phyloP scores from a whole-genome alignment of 2,888 invertebrate species.

The Lasiommata megera region DNA sequence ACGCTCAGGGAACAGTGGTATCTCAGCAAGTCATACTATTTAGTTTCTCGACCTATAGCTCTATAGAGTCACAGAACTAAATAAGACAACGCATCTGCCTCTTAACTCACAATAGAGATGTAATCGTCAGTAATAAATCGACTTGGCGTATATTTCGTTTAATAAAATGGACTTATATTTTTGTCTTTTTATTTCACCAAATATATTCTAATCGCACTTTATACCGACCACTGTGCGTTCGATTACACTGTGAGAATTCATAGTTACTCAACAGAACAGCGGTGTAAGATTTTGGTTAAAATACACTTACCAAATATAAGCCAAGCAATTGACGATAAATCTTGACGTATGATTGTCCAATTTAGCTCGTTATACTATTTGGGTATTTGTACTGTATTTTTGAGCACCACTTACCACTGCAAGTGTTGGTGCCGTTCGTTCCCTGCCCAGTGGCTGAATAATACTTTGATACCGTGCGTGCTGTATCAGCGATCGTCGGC shows the following conservation, averaged over 20 bases:
- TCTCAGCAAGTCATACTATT: no score
- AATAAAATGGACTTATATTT: not conserved
- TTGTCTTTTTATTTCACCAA: no score
- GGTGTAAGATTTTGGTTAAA: no score
- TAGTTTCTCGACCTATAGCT: no score
- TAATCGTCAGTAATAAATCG: not conserved
- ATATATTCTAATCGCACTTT: no score
- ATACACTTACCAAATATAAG: not conserved
- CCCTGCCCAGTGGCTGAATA: conserved; percentile 94
- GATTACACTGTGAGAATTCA: no score
- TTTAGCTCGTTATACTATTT: not conserved
- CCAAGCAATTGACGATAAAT: not conserved
- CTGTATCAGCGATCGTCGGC: conserved; percentile 48
- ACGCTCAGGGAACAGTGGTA: no score
- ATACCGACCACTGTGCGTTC: no score
- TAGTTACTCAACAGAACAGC: no score
- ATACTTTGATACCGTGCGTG: conserved; percentile 88
- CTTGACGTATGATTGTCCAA: not conserved
- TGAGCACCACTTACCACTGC: conserved; percentile 1
- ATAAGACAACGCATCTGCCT: no score
- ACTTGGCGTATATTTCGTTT: not conserved
- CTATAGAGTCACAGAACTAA: no score
- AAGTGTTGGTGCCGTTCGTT: conserved; percentile 44
- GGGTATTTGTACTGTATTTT: not conserved
- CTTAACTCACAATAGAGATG: no score